Evolutionary conservation across 1,140 invertebrate genomes (phyloP), one percentile per base, ranked within the genome.

Genomic region (Vollenhovia emeryi): DNA sequence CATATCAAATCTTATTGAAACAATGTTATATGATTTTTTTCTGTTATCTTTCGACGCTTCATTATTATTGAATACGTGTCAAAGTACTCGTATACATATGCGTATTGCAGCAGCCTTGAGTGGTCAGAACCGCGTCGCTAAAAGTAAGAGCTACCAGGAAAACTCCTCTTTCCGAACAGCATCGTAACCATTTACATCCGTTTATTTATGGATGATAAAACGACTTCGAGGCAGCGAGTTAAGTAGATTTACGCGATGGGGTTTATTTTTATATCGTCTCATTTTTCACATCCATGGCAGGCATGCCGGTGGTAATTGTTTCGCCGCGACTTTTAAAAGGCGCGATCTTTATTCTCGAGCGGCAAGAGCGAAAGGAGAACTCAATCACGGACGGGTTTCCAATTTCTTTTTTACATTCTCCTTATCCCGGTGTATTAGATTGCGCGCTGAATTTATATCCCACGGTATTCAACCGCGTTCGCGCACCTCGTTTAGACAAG

Each of bases 151-250:
- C 11, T 55, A 57, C 18, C 27, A 43, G 57, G 50, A 71, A 57
- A 80, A 36, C 76, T 60, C n/a, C 48, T 33, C 50, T 57, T 24
- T 18, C 33, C 64, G 27, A 59, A 73, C 13, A 82, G n/a, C 13
- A 15, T 82, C 50, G 18, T 71, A 57, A 15, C n/a, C 18, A 68
- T 82, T 71, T 69, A 55, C 24, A 69, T 43, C 18, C 78, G 36
- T 71, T 69, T 82, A 82, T 73, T 82, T 82, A 73, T 73, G 66
- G 66, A 45, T 33, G 48, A 27, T 40, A 68, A 33, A 55, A 71
- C 2, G n/a, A n/a, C 33, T 57, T 71, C 13, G 21, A 43, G n/a
- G 50, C 7, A 21, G 13, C 7, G 24, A 24, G n/a, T 43, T 45
- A 18, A 59, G 13, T 82, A 45, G n/a, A 73, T 59, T 43, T 82